These are phyloP conservation scores for Caenorhabditis japonica DNA, from an alignment of 2,888 invertebrate species.

Conservation along the genomic window DNA sequence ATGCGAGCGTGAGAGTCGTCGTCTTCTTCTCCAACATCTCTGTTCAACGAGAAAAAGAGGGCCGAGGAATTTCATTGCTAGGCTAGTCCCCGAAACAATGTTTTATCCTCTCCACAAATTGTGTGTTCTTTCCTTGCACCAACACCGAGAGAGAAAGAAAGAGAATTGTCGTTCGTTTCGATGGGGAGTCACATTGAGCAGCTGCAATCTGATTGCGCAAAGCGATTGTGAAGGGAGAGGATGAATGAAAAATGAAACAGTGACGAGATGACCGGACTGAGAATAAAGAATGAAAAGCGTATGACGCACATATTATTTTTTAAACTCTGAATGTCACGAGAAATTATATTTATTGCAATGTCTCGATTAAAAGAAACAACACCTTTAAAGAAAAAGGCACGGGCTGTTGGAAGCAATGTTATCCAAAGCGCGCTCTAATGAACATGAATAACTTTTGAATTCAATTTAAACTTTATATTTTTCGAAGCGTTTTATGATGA, in stretches of 20 bases:
- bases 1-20: slow-evolving; percentile 37
- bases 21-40: slow-evolving; percentile 10
- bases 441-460: too few species aligned
- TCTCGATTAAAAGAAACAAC: too few species aligned
- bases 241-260: not conserved
- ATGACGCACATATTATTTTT: too few species aligned
- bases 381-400: too few species aligned
- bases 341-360: too few species aligned
- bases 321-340: too few species aligned
- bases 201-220: slow-evolving; percentile 42
- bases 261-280: not conserved
- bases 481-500: too few species aligned
- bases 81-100: slow-evolving; percentile 27
- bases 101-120: slow-evolving; percentile 9
- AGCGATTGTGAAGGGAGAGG: slow-evolving; percentile 12
- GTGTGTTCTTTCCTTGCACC: not conserved
- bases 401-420: too few species aligned
- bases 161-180: too few species aligned
- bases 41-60: slow-evolving; percentile 27
- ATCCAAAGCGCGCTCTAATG: too few species aligned
- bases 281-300: too few species aligned
- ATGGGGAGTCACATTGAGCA: slow-evolving; percentile 14
- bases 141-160: slow-evolving; percentile 1
- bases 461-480: too few species aligned
- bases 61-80: not conserved